Evolutionary conservation across 1,140 invertebrate species (phyloP).

Genomic region (Calycopis cecrops): DNA sequence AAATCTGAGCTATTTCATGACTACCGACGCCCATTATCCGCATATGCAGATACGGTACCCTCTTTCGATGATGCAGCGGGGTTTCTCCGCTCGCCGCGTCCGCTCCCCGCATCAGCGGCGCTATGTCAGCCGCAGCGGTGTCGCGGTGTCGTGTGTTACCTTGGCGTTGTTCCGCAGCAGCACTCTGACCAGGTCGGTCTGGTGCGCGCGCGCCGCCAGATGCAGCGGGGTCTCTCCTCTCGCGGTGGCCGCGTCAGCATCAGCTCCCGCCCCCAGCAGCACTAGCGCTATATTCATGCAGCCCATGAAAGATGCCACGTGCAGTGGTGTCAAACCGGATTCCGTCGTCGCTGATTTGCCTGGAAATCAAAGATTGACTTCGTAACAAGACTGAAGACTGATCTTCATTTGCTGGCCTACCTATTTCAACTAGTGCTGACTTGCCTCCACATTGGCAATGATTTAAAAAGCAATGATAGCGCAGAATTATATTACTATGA

Average conservation of each 20-base stretch:
- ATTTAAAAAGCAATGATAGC: no score
- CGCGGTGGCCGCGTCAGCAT: slow-evolving; percentile 95
- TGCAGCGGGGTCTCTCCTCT: slow-evolving; percentile 98
- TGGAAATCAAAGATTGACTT: slow-evolving; percentile 24
- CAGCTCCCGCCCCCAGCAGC: slow-evolving; percentile 95
- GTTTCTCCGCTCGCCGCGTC: no score
- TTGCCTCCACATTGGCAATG: no score
- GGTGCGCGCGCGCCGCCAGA: slow-evolving; percentile 96
- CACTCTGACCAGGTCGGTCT: slow-evolving; percentile 97
- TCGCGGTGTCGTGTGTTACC: background rate
- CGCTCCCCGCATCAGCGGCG: background rate
- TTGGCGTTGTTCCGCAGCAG: slow-evolving; percentile 94
- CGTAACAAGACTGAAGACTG: background rate
- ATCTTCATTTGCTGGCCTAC: no score
- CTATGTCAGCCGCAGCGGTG: background rate
- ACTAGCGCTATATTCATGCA: slow-evolving; percentile 99
- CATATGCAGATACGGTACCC: no score
- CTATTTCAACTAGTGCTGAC: no score
- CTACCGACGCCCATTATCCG: no score
- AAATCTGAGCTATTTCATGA: no score
- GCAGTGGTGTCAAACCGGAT: slow-evolving; percentile 94
- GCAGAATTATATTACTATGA: no score
- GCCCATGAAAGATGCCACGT: slow-evolving; percentile 99
- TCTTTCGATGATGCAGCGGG: no score
- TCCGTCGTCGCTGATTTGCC: slow-evolving; percentile 81